These are phyloP conservation scores for Nomada ruficornis DNA, from an alignment of 2,888 invertebrate species.

Conservation along the genomic window DNA sequence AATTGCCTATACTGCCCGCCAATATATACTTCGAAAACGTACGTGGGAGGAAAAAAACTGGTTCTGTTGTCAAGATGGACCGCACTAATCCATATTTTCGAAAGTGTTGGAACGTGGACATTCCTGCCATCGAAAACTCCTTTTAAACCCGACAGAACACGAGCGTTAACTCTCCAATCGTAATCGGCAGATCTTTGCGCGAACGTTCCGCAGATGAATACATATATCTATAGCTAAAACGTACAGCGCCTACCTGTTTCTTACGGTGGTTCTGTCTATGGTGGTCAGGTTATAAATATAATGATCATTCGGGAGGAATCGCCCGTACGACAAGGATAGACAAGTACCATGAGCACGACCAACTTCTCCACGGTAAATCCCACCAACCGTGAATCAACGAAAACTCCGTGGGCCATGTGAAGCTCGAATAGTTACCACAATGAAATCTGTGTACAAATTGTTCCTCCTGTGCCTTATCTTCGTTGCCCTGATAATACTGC, in stretches of 20 bases:
- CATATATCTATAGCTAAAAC: background rate
- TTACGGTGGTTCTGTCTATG: background rate
- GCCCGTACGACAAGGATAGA: background rate
- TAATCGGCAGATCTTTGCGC: background rate
- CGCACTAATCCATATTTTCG: slow-evolving; percentile 48
- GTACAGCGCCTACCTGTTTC: slow-evolving; percentile 8
- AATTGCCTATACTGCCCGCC: background rate
- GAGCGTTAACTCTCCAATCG: background rate
- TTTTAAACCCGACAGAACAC: background rate
- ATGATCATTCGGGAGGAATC: background rate
- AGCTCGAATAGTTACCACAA: slow-evolving; percentile 47
- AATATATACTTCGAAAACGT: slow-evolving; percentile 9
- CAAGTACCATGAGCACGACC: slow-evolving; percentile 20
- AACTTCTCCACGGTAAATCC: background rate
- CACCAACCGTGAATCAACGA: slow-evolving; percentile 7
- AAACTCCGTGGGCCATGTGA: slow-evolving; percentile 43
- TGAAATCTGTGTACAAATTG: slow-evolving; percentile 80
- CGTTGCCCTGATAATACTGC: slow-evolving; percentile 75
- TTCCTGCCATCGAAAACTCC: background rate
- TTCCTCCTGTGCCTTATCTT: slow-evolving; percentile 77
- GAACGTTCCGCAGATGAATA: background rate
- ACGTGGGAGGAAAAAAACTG: slow-evolving; percentile 44
- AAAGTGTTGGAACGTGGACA: slow-evolving; percentile 8
- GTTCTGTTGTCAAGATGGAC: slow-evolving; percentile 55
- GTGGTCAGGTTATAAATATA: slow-evolving; percentile 45